Evolutionary conservation across 2,113 vertebrate species (phyloP).

Genomic region (Phodopus roborovskii): DNA sequence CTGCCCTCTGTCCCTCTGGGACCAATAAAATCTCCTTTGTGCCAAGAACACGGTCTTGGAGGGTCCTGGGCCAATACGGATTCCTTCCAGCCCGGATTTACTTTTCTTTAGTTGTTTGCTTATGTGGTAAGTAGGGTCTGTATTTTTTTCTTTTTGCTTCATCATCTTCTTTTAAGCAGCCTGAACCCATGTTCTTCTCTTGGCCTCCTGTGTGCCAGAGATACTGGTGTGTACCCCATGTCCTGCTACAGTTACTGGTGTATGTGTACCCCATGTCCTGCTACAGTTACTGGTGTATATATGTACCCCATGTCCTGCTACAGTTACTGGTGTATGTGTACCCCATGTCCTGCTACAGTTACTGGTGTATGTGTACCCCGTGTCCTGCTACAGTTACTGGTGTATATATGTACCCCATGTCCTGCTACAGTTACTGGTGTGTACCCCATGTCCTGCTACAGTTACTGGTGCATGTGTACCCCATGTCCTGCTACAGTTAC

Average conservation of each 20-base stretch:
- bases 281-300: neutral
- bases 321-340: too few species aligned
- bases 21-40: neutral
- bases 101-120: neutral
- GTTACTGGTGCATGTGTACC: too few species aligned
- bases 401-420: too few species aligned
- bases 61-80: neutral
- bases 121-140: neutral
- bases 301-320: neutral
- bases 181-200: neutral
- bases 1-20: neutral
- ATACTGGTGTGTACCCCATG: neutral
- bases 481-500: too few species aligned
- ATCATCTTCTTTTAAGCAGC: neutral
- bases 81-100: neutral
- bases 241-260: neutral
- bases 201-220: neutral
- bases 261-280: too few species aligned
- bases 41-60: neutral
- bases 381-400: too few species aligned
- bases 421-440: too few species aligned
- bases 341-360: too few species aligned
- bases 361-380: too few species aligned
- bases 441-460: too few species aligned
- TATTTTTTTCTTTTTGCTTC: neutral